Evolutionary conservation across 1,140 invertebrate species (phyloP).

Genomic region (Holotrichia oblita): DNA sequence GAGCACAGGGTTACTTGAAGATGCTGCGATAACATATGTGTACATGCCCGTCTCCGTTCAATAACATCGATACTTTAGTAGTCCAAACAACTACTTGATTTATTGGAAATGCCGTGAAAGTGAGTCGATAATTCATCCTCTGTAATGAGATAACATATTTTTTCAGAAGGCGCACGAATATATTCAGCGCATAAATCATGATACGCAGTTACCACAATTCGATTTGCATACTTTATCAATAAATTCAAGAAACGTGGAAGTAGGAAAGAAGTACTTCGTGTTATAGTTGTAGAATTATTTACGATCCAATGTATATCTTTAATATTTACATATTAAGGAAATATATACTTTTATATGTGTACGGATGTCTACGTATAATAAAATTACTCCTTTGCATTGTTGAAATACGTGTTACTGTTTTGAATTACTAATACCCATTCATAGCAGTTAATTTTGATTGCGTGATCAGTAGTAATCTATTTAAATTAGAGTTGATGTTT

Average conservation of each 20-base stretch:
- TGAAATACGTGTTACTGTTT: conserved; percentile 12
- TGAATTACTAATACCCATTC: conserved; percentile 18
- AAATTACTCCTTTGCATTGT: neutral
- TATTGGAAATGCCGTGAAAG: conserved; percentile 13
- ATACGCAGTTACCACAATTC: conserved; percentile 39
- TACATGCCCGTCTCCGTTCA: conserved; percentile 14
- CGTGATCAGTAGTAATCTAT: neutral
- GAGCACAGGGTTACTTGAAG: neutral
- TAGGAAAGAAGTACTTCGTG: conserved; percentile 37
- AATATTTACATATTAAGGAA: conserved; percentile 7
- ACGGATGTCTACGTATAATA: neutral
- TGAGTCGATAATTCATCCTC: conserved; percentile 38
- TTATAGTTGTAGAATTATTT: conserved; percentile 28
- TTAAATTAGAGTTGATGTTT: neutral
- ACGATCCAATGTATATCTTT: neutral
- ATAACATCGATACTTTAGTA: conserved; percentile 40
- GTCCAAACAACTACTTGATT: conserved; percentile 37
- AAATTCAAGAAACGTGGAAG: conserved; percentile 39
- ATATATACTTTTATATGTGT: neutral
- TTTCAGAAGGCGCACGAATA: neutral
- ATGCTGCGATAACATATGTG: neutral
- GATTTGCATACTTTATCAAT: conserved; percentile 43
- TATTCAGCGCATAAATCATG: conserved; percentile 40
- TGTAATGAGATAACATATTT: conserved; percentile 39
- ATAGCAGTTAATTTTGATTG: neutral